phyloP scores from a whole-genome alignment of 2,113 vertebrate genomes.

The Gallinago jamesoni region DNA sequence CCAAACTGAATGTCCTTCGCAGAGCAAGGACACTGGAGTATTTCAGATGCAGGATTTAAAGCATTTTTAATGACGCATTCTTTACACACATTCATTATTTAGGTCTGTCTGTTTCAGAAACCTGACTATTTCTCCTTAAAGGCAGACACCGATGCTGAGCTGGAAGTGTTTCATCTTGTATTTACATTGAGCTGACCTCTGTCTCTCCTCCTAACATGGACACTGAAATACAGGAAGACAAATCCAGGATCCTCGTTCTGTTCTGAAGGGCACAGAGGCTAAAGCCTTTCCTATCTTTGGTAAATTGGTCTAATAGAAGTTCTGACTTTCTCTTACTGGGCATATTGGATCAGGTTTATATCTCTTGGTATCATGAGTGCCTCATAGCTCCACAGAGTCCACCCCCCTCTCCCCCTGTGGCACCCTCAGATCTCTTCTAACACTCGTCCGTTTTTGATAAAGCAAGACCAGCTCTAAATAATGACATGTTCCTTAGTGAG shows the following conservation, averaged over 20 bases:
- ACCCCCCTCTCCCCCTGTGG: background rate
- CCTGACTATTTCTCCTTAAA: background rate
- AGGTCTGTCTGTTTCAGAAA: constrained; percentile 15
- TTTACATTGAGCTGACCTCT: background rate
- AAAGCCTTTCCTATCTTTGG: background rate
- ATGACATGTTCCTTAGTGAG: rapidly evolving
- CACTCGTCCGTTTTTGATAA: background rate
- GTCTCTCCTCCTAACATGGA: background rate
- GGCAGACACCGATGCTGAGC: background rate
- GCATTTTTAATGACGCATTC: constrained; percentile 30
- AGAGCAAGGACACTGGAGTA: background rate
- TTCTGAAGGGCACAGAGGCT: background rate
- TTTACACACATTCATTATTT: constrained; percentile 49
- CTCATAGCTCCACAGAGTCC: background rate
- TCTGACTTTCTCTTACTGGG: background rate
- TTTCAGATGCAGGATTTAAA: constrained; percentile 39
- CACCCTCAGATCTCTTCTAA: background rate
- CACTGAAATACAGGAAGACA: background rate
- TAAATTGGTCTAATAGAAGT: background rate
- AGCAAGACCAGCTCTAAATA: background rate
- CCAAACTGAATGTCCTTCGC: background rate
- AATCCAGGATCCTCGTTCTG: background rate
- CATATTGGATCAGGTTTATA: background rate
- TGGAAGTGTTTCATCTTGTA: background rate
- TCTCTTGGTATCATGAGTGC: background rate